Conservation (phyloP, 2,113 vertebrate genomes). For the Microtus oregoni region DNA sequence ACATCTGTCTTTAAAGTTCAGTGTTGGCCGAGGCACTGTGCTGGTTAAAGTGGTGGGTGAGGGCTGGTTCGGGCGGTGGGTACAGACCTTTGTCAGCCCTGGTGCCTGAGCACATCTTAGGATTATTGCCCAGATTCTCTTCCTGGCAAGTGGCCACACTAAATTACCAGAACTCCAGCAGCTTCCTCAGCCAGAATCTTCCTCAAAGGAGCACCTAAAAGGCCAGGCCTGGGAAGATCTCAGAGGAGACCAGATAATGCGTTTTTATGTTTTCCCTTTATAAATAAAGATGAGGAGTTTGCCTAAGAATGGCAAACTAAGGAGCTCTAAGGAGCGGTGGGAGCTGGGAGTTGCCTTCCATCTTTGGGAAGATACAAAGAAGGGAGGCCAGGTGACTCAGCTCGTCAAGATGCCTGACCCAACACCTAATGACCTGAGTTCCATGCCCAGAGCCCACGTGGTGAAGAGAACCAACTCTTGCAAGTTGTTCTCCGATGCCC, state of each 20-base stretch:
- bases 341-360: too few species aligned
- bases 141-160: neutral
- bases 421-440: neutral
- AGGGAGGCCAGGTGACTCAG: neutral
- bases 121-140: too few species aligned
- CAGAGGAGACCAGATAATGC: neutral
- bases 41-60: neutral
- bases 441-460: too few species aligned
- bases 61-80: fast-evolving
- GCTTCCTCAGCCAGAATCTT: neutral
- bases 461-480: neutral
- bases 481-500: neutral
- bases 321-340: neutral
- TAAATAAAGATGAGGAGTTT: neutral
- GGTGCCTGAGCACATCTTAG: neutral
- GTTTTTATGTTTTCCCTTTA: neutral
- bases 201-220: neutral
- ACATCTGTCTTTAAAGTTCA: neutral
- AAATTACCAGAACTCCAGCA: neutral
- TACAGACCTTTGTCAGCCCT: neutral
- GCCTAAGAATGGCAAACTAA: neutral
- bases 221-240: neutral
- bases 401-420: neutral
- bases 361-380: neutral
- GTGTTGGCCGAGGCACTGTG: neutral